Conservation (phyloP, 2,113 vertebrate genomes). For the Ceyx cyanopectus region DNA sequence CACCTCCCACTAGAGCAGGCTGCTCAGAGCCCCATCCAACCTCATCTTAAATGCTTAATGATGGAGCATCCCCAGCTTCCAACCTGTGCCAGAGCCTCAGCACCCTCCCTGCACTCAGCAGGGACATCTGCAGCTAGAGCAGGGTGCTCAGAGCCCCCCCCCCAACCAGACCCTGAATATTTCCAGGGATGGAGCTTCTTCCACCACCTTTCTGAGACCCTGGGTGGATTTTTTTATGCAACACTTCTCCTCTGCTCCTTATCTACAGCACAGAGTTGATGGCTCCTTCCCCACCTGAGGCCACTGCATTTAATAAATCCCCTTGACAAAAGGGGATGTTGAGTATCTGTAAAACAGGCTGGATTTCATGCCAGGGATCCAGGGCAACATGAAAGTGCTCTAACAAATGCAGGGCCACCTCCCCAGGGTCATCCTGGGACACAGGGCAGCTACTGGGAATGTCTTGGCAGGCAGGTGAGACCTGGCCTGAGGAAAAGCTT, state of each 20-base stretch:
- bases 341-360: background rate
- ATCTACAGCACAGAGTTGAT: background rate
- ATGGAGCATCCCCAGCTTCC: no score
- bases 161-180: background rate
- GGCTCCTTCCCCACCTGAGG: background rate
- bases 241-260: background rate
- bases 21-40: no score
- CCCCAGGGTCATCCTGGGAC: background rate
- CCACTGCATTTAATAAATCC: background rate
- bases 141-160: background rate
- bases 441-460: background rate
- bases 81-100: no score
- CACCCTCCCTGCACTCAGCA: background rate
- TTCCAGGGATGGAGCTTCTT: background rate
- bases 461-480: background rate
- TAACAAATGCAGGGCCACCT: background rate
- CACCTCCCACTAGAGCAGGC: no score
- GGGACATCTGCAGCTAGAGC: background rate
- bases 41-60: no score
- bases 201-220: background rate
- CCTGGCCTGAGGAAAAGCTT: background rate
- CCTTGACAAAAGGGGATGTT: background rate
- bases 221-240: background rate
- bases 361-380: background rate
- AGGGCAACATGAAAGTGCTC: background rate